Evolutionary conservation across 2,797 vertebrate genomes (phyloP), one percentile per base, ranked within the genome.

Genomic region (Pempheris klunzingeri): DNA sequence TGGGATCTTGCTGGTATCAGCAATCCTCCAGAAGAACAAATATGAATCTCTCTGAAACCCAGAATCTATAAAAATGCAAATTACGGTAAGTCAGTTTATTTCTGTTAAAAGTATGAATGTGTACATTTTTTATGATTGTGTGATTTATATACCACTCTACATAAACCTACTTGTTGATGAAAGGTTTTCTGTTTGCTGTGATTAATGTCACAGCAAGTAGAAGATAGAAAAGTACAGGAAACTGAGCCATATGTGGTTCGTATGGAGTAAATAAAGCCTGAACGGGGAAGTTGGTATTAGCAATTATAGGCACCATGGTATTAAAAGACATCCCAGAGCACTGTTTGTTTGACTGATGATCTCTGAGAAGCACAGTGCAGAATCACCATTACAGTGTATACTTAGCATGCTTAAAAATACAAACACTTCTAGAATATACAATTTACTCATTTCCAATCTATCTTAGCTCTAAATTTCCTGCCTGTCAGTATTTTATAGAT

Each of bases 1-100:
- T 36, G 53, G 62, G 60, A 90, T 84, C 69, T 61, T 75, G 77
- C 69, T 63, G 52, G 79, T 52, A 77, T 91, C 78, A 86, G 83
- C 82, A 83, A 22, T 71, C 43, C 52, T 66, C n/a, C 20, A 61
- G 52, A 49, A 53, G 53, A 78, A 71, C 55, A 83, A 78, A 88
- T 69, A 79, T 20, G 32, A 64, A 74, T 63, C 36, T 75, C 3
- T 52, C 47, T 38, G 13, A 64, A 69, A 71, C 22, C 36, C 7
- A 0, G 14, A 59, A 38, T 8, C 44, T 57, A 30, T 24, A 7
- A 38, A 64, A 57, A 77, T 61, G 26, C 38, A 46, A 68, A 78
- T 54, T 14, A 46, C 22, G 17, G 12, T 3, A 8, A 26, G 41
- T 28, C 17, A 7, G 12, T 49, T 36, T 5, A 30, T 34, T 26